Conservation (phyloP, 2,113 vertebrate genomes). For the Oryzias curvinotus region DNA sequence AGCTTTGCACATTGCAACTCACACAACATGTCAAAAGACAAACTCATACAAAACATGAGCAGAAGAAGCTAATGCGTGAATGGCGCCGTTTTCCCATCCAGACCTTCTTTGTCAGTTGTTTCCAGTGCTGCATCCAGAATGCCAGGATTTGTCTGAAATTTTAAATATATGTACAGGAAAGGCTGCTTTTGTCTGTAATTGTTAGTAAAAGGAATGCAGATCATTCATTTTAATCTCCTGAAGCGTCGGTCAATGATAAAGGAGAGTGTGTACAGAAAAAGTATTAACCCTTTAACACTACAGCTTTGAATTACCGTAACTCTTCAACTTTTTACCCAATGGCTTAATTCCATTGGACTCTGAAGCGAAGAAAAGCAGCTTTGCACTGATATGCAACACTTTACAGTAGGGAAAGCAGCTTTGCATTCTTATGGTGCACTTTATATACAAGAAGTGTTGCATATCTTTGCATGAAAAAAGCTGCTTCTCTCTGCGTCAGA, state of each 20-base stretch:
- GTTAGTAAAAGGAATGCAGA: slow-evolving; percentile 25
- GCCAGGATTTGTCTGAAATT: too few species aligned
- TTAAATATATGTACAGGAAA: too few species aligned
- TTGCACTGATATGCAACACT: too few species aligned
- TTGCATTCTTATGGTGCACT: too few species aligned
- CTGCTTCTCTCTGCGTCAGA: too few species aligned
- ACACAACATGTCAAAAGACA: background rate
- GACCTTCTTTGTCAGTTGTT: slow-evolving; percentile 35
- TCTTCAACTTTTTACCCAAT: too few species aligned
- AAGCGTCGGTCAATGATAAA: background rate
- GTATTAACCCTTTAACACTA: background rate
- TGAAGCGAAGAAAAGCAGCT: too few species aligned
- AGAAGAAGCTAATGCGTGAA: slow-evolving; percentile 48
- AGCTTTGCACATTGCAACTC: background rate
- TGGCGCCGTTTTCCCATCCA: slow-evolving; percentile 46
- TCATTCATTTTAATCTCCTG: slow-evolving; percentile 23
- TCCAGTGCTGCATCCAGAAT: background rate
- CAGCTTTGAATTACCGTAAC: too few species aligned
- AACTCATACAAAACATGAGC: slow-evolving; percentile 11
- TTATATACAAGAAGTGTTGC: too few species aligned
- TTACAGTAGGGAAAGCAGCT: too few species aligned
- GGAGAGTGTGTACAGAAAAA: background rate
- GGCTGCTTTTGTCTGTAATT: background rate
- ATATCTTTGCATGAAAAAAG: too few species aligned
- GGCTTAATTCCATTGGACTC: too few species aligned